A percentile compares a stretch with the other conserved stretches of the same genome.
Evolutionary conservation across 2,888 invertebrate species (phyloP).

Genomic region (Thymelicus lineola): DNA sequence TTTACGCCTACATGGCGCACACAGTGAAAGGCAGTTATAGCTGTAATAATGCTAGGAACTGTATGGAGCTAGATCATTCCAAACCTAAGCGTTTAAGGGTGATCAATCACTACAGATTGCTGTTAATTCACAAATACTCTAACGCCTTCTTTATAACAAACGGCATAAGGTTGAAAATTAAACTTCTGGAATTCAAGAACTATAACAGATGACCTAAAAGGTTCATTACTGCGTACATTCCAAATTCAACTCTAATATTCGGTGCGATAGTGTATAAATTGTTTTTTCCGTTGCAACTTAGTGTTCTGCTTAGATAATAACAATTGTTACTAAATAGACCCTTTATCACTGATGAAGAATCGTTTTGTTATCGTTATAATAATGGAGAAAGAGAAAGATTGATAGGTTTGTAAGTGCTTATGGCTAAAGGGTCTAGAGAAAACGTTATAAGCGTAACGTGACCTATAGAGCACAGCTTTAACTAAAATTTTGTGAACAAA

Average conservation of each 20-base stretch:
- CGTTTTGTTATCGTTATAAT: slow-evolving; percentile 22
- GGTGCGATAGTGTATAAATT: neutral
- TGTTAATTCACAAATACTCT: slow-evolving; percentile 1
- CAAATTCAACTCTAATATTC: slow-evolving; percentile 3
- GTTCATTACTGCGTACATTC: slow-evolving; percentile 23
- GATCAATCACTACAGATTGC: slow-evolving; percentile 29
- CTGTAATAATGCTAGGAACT: slow-evolving; percentile 29
- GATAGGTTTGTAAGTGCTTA: neutral
- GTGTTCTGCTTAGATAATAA: slow-evolving; percentile 22
- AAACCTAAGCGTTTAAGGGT: slow-evolving; percentile 27
- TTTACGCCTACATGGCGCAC: neutral
- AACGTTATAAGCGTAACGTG: neutral
- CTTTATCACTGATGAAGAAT: slow-evolving; percentile 29
- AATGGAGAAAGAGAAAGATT: slow-evolving; percentile 10
- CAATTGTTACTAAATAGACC: slow-evolving; percentile 21
- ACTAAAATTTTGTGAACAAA: too few species aligned
- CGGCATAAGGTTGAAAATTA: slow-evolving; percentile 14
- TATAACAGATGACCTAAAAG: slow-evolving; percentile 26
- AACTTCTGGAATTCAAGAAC: neutral
- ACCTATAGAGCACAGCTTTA: too few species aligned
- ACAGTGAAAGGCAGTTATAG: slow-evolving; percentile 23
- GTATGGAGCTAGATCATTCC: slow-evolving; percentile 31
- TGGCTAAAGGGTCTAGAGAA: neutral
- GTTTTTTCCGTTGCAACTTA: neutral
- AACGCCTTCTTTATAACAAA: slow-evolving; percentile 4